These are phyloP conservation scores for Peribatodes rhomboidaria DNA, from an alignment of 2,888 invertebrate genomes.

Conservation along the genomic window DNA sequence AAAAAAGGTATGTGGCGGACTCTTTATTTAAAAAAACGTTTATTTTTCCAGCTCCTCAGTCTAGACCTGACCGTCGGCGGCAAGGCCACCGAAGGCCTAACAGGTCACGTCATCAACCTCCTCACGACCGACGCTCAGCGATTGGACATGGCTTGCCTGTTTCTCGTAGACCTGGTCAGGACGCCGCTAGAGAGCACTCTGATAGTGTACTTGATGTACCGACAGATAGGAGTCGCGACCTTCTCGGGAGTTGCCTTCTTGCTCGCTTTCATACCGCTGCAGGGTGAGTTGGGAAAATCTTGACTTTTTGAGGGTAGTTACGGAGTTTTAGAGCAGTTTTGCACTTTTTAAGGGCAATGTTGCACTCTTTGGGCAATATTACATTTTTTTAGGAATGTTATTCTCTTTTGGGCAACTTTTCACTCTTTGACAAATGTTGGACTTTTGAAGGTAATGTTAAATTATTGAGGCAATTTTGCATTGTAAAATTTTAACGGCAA, in stretches of 20 bases:
- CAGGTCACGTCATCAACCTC: slow-evolving; percentile 90
- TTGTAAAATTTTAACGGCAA: too few species aligned
- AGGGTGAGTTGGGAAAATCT: slow-evolving; percentile 72
- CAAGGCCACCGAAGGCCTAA: slow-evolving; percentile 87
- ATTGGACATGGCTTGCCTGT: slow-evolving; percentile 93
- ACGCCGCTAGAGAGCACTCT: slow-evolving; percentile 93
- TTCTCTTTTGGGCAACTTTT: too few species aligned
- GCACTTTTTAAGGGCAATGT: not conserved
- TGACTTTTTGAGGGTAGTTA: not conserved
- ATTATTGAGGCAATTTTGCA: too few species aligned
- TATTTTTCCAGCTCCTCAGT: slow-evolving; percentile 87
- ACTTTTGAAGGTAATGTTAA: not conserved
- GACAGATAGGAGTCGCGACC: slow-evolving; percentile 85
- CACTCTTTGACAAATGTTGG: too few species aligned
- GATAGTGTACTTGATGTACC: slow-evolving; percentile 91
- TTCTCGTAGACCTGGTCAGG: slow-evolving; percentile 93
- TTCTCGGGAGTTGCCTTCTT: slow-evolving; percentile 87
- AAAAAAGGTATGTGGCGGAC: too few species aligned
- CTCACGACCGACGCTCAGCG: slow-evolving; percentile 95
- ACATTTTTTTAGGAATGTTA: too few species aligned
- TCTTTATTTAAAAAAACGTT: too few species aligned
- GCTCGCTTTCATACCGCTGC: slow-evolving; percentile 87
- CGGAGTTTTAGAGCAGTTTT: not conserved
- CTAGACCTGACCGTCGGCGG: slow-evolving; percentile 89
- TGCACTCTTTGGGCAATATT: not conserved